Evolutionary conservation across 2,888 invertebrate species (phyloP).

Genomic region (Drosophila neonasuta): DNA sequence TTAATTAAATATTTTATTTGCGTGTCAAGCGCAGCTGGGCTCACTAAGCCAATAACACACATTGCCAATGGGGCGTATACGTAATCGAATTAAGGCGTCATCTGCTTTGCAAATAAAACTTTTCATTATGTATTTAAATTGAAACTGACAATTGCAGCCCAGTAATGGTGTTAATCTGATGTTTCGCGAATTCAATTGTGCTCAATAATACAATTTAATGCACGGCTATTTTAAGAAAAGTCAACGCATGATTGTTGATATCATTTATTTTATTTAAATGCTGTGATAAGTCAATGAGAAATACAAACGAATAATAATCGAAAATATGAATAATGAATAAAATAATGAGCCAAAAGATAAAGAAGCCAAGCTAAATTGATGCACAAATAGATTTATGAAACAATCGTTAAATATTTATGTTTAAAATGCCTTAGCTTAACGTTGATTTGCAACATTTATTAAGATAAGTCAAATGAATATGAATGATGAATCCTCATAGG

Average conservation of each 20-base stretch:
- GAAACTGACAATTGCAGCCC: neutral
- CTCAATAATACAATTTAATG: neutral
- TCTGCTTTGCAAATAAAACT: constrained; percentile 18
- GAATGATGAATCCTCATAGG: too few relatives aligned
- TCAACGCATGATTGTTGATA: neutral
- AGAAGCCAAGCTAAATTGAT: too few relatives aligned
- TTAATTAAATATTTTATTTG: constrained; percentile 45
- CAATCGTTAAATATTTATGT: too few relatives aligned
- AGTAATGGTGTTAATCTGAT: neutral
- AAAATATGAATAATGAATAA: too few relatives aligned
- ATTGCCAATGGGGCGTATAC: constrained; percentile 47
- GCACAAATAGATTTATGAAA: too few relatives aligned
- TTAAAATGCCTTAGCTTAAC: too few relatives aligned
- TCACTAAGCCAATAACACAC: constrained; percentile 19
- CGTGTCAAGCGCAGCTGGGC: constrained; percentile 6
- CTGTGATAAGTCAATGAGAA: too few relatives aligned
- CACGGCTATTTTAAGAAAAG: neutral
- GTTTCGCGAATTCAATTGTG: constrained; percentile 9
- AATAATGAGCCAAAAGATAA: too few relatives aligned
- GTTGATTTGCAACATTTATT: too few relatives aligned
- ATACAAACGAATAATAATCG: too few relatives aligned
- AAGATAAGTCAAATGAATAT: too few relatives aligned
- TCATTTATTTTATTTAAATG: too few relatives aligned
- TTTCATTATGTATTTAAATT: constrained; percentile 8
- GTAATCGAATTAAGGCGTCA: constrained; percentile 47